These are phyloP conservation scores for Oscheius sp. DNA, from an alignment of 2,888 invertebrate genomes.

Conservation along the genomic window DNA sequence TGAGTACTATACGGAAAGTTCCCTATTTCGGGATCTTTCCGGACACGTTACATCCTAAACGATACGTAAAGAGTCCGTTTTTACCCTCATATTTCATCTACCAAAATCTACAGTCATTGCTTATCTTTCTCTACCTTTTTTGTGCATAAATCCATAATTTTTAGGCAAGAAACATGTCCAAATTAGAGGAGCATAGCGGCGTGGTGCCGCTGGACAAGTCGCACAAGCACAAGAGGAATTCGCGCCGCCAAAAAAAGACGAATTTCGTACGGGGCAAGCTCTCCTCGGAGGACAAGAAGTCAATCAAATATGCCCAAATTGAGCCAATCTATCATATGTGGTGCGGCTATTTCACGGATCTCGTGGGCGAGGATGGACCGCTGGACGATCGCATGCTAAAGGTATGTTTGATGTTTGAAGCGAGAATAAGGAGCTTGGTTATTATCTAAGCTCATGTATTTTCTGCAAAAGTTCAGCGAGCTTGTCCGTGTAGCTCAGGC, in stretches of 20 bases:
- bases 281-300: conserved; percentile 53
- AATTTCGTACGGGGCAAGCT: conserved; percentile 50
- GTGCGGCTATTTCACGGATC: conserved; percentile 60
- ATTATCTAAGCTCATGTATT: no score
- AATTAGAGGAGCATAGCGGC: conserved; percentile 30
- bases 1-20: no score
- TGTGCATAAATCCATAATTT: no score
- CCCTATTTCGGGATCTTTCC: no score
- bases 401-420: conserved; percentile 10
- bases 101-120: no score
- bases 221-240: conserved; percentile 39
- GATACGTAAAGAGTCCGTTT: no score
- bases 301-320: conserved; percentile 58
- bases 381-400: conserved; percentile 71
- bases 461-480: no score
- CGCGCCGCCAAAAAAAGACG: conserved; percentile 41
- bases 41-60: no score
- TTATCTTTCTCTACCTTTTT: no score
- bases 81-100: no score
- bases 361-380: conserved; percentile 14
- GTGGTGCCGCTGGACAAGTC: conserved; percentile 43
- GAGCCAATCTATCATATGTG: conserved; percentile 66
- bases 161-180: not conserved
- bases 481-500: no score
- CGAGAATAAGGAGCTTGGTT: not conserved